Evolutionary conservation across 2,888 invertebrate genomes (phyloP).

Genomic region (Criorhina ranunculi): DNA sequence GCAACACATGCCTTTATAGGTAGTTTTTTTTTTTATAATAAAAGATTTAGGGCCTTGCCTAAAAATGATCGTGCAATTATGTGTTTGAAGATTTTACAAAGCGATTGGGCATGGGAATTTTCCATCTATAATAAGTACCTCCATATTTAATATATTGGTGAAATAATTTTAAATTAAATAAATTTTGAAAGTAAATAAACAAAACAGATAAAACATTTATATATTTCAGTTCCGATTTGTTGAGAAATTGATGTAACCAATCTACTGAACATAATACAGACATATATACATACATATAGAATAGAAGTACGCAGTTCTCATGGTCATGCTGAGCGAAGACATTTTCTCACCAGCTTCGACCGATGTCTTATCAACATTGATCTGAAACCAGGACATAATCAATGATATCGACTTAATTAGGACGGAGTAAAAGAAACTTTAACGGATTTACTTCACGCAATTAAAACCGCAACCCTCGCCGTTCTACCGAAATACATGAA

Average conservation of each 20-base stretch:
- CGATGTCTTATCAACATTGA: slow-evolving; percentile 56
- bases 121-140: too few species aligned
- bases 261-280: too few species aligned
- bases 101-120: slow-evolving; percentile 20
- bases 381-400: slow-evolving; percentile 69
- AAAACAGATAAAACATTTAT: too few species aligned
- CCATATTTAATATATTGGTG: too few species aligned
- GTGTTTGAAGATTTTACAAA: background rate
- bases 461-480: slow-evolving; percentile 73
- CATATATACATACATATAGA: too few species aligned
- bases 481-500: slow-evolving; percentile 29
- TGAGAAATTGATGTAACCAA: too few species aligned
- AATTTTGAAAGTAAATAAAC: too few species aligned
- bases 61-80: slow-evolving; percentile 1
- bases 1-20: slow-evolving; percentile 22
- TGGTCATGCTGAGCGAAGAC: slow-evolving; percentile 1
- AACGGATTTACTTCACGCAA: slow-evolving; percentile 76
- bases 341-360: slow-evolving; percentile 48
- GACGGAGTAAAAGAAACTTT: slow-evolving; percentile 61
- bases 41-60: slow-evolving; percentile 25
- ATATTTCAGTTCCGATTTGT: too few species aligned
- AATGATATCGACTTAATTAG: slow-evolving; percentile 75
- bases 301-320: background rate
- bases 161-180: too few species aligned
- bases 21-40: background rate